These are phyloP conservation scores for Ictidomys tridecemlineatus DNA, from an alignment of 2,113 vertebrate species.

Conservation along the genomic window DNA sequence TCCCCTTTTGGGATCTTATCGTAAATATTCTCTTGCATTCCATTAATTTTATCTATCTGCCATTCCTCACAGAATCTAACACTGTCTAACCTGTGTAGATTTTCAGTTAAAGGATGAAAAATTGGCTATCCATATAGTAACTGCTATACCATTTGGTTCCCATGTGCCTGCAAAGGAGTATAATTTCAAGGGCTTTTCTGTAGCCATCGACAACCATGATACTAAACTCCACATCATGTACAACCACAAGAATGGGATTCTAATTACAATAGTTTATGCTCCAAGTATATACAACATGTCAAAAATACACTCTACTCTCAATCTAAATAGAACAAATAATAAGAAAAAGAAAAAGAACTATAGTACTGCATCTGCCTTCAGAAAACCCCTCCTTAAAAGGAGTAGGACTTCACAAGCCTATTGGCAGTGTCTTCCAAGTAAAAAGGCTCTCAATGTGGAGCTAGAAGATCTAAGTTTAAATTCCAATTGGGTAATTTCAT, in stretches of 20 bases:
- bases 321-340: too few species aligned
- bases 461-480: not conserved
- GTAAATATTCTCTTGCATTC: not conserved
- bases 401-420: not conserved
- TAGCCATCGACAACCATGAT: not conserved
- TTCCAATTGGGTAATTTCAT: not conserved
- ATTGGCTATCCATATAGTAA: not conserved
- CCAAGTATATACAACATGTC: too few species aligned
- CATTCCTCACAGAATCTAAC: not conserved
- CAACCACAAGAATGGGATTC: too few species aligned
- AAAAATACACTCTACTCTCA: too few species aligned
- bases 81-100: not conserved
- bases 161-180: not conserved
- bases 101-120: not conserved
- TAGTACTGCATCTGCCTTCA: not conserved
- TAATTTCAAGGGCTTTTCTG: not conserved
- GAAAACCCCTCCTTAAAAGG: conserved; percentile 15
- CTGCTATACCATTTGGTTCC: not conserved
- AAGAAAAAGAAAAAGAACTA: not conserved
- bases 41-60: conserved; percentile 5
- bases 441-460: not conserved
- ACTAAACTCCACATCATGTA: too few species aligned
- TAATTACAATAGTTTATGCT: too few species aligned
- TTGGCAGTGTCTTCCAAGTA: not conserved
- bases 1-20: not conserved